These are phyloP conservation scores for Mus spretus DNA, from an alignment of 2,797 vertebrate species.

Conservation along the genomic window DNA sequence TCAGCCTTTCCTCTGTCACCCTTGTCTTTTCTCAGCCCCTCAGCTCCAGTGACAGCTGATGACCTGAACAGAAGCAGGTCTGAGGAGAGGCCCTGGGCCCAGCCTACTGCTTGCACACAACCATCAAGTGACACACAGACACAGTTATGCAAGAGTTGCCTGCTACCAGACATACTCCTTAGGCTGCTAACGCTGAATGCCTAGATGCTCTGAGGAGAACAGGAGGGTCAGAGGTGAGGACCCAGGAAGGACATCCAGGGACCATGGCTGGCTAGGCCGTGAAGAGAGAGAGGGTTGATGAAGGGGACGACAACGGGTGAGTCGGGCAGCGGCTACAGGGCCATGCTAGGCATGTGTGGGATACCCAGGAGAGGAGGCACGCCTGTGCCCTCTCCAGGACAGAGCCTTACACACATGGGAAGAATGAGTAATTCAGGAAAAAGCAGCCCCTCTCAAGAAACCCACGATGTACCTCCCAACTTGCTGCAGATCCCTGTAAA, in stretches of 20 bases:
- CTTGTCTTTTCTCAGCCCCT: not conserved
- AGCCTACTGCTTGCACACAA: not conserved
- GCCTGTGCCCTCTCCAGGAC: not conserved
- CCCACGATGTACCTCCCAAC: not conserved
- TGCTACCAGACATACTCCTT: not conserved
- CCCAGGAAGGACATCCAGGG: not conserved
- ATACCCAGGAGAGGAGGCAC: not conserved
- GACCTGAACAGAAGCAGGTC: not conserved
- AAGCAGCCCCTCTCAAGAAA: not conserved
- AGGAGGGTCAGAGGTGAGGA: not conserved
- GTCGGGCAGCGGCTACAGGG: not conserved
- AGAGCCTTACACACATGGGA: not conserved
- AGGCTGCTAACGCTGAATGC: not conserved
- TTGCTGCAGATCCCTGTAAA: not conserved
- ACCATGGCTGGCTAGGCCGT: not conserved
- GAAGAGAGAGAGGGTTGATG: not conserved
- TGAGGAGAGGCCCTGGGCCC: not conserved
- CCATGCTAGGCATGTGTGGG: accelerated
- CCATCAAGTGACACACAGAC: no score
- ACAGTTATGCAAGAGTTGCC: not conserved
- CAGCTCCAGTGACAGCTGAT: not conserved
- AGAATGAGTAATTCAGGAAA: not conserved
- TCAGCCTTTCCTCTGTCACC: not conserved
- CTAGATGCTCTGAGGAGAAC: not conserved
- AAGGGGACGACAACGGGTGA: not conserved